Conservation (phyloP, 2,113 vertebrate genomes). For the Aleadryas rufinucha region DNA sequence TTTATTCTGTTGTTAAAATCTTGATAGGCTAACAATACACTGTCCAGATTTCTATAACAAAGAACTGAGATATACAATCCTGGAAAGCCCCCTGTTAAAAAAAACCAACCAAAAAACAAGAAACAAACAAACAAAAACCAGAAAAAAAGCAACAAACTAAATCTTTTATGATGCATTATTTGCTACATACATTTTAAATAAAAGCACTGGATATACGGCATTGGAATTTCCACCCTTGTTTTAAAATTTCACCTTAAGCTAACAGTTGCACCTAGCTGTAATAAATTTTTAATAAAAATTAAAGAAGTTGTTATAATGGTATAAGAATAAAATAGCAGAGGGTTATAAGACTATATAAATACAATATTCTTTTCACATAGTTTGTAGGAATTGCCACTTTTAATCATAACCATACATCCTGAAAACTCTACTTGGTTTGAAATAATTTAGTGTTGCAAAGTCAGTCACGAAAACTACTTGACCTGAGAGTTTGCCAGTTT, state of each 20-base stretch:
- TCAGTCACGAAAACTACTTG: conserved; percentile 12
- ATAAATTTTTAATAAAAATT: conserved; percentile 35
- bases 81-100: not conserved
- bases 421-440: conserved; percentile 10
- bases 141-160: not conserved
- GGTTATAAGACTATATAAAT: not conserved
- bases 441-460: not conserved
- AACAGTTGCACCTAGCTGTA: not conserved
- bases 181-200: not conserved
- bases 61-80: not conserved
- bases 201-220: not conserved
- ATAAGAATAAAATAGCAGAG: not conserved
- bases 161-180: conserved; percentile 2
- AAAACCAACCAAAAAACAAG: too few relatives aligned
- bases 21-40: not conserved
- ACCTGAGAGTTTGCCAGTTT: conserved; percentile 14
- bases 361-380: not conserved
- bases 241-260: conserved; percentile 19
- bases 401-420: conserved; percentile 19
- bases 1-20: not conserved
- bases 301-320: not conserved
- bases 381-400: not conserved
- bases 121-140: too few relatives aligned
- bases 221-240: not conserved
- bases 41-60: not conserved